Conservation (phyloP, 2,113 vertebrate species). For the Albula goreensis region DNA sequence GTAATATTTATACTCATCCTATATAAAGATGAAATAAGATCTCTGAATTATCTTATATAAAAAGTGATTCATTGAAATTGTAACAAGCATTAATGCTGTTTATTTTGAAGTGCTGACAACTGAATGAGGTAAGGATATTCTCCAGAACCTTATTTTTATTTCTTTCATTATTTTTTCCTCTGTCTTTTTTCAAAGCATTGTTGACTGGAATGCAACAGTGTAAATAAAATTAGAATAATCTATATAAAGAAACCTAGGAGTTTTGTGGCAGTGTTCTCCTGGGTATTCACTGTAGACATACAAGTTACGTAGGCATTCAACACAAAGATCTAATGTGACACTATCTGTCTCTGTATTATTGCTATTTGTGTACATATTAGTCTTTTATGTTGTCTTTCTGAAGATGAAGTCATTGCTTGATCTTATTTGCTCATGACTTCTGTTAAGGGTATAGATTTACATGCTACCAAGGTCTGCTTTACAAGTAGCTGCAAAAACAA, state of each 20-base stretch:
- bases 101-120: too few relatives aligned
- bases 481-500: constrained; percentile 17
- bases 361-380: constrained; percentile 1
- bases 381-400: not conserved
- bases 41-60: too few relatives aligned
- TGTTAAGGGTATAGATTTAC: constrained; percentile 17
- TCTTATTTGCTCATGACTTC: not conserved
- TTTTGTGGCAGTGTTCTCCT: not conserved
- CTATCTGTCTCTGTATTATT: not conserved
- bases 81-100: too few relatives aligned
- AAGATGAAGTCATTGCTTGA: not conserved
- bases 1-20: too few relatives aligned
- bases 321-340: not conserved
- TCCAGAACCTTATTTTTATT: not conserved
- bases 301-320: not conserved
- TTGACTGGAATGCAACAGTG: not conserved
- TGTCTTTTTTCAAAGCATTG: too few relatives aligned
- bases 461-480: constrained; percentile 22
- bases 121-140: too few relatives aligned
- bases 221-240: not conserved
- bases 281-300: not conserved
- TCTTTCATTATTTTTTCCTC: not conserved
- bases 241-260: not conserved
- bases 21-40: too few relatives aligned
- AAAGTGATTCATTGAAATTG: too few relatives aligned